Base-by-base conservation (phyloP, 1,140 invertebrate genomes). In the Panagrolaimus sp. region DNA sequence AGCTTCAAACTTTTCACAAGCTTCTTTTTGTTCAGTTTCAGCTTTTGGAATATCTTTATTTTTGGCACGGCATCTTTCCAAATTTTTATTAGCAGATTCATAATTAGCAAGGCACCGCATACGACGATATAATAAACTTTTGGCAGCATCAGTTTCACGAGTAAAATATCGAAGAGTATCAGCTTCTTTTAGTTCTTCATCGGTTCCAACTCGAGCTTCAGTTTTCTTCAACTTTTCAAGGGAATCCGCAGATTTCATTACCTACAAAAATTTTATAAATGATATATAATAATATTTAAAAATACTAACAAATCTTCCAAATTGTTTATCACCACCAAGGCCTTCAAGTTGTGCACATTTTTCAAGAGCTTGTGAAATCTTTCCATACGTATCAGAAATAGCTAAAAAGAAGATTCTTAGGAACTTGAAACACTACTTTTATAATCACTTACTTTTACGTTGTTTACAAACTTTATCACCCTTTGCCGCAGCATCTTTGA, bases 141-240 rank as follows among this genome's bases (percentile, higher is more conserved):
- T 97, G 2, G 93, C 95, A 10, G 95, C 96, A 80, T 91, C 89
- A 3, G 94, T 92, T 83, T 99, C 96, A 71, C 94, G 87, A 89
- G 94, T 93, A 85, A 96, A 98, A 85, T 98, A 99, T 24, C 94
- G 88, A 21, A 98, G 86, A 0, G 93, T 96, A 84, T 99, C 96
- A 5, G 94, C 93, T 65, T 98, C 84, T 86, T 99, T 99, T 69
- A 99, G 86, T 86, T 99, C 96, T 87, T 97, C 93, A 86, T 99
- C 96, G 48, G 93, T 93, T 6, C 95, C 91, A 69, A 98, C 91
- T 58, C 95, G 88, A 66, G 92, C 92, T 86, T 99, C 96, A 26
- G 85, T 74, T 80, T 87, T 87, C 83, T 86, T 81, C n/a, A 83
- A 70, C 28, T 78, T 80, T 43, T 83, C 79, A 24, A 83, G 68